phyloP scores from a whole-genome alignment of 2,888 invertebrate species.

The Tuta absoluta region DNA sequence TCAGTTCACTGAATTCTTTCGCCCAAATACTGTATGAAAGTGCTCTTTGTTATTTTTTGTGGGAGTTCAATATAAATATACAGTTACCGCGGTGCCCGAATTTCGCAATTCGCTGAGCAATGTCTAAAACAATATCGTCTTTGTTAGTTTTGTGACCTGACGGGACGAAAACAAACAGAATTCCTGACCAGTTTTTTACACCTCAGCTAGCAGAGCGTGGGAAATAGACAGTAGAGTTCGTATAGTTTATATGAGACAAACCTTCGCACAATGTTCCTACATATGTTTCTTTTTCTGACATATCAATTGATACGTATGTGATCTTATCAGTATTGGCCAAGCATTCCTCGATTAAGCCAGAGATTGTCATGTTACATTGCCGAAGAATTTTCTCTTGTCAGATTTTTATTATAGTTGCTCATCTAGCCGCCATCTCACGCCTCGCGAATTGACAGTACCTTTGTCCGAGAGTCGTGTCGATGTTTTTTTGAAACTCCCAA shows the following conservation, averaged over 20 bases:
- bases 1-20: slow-evolving; percentile 10
- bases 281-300: neutral
- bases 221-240: neutral
- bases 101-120: slow-evolving; percentile 33
- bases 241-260: neutral
- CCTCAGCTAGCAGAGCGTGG: slow-evolving; percentile 11
- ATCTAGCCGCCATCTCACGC: slow-evolving; percentile 44
- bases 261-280: neutral
- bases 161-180: slow-evolving; percentile 17
- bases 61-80: slow-evolving; percentile 16
- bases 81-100: slow-evolving; percentile 18
- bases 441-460: slow-evolving; percentile 61
- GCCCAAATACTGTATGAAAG: slow-evolving; percentile 18
- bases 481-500: slow-evolving; percentile 62
- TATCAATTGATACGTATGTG: slow-evolving; percentile 41
- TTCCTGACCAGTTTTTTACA: slow-evolving; percentile 18
- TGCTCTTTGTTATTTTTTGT: slow-evolving; percentile 18
- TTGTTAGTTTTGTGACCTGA: slow-evolving; percentile 27
- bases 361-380: slow-evolving; percentile 49
- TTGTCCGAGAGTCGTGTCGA: slow-evolving; percentile 64
- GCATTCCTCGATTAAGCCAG: slow-evolving; percentile 39
- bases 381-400: slow-evolving; percentile 55
- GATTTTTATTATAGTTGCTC: slow-evolving; percentile 53
- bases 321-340: slow-evolving; percentile 37
- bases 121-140: slow-evolving; percentile 29